Conservation (phyloP, 2,888 invertebrate genomes). For the Agrotis segetum region DNA sequence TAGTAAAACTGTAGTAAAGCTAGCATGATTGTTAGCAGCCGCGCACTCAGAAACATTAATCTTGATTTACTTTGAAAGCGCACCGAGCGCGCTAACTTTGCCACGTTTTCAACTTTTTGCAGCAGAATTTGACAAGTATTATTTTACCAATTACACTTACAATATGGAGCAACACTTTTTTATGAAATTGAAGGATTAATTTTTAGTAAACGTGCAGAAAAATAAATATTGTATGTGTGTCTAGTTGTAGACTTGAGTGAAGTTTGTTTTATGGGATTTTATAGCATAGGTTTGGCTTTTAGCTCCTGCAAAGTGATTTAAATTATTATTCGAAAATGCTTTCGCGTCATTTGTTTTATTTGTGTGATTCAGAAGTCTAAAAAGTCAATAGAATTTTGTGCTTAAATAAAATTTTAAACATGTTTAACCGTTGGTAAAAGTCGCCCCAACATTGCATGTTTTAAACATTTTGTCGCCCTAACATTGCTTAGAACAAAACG, state of each 20-base stretch:
- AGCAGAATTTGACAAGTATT: constrained; percentile 11
- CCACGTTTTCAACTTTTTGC: constrained; percentile 19
- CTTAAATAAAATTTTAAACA: no score
- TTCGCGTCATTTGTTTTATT: no score
- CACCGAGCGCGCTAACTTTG: constrained; percentile 5
- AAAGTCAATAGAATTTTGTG: no score
- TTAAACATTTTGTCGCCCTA: no score
- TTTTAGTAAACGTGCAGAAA: neutral
- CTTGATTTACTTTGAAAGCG: constrained; percentile 52
- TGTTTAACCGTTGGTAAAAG: no score
- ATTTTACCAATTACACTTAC: constrained; percentile 24
- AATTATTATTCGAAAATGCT: no score
- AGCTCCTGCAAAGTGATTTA: no score
- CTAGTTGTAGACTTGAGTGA: neutral
- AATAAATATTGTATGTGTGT: no score
- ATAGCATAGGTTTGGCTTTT: no score
- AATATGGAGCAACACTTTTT: constrained; percentile 5
- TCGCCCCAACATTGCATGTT: no score
- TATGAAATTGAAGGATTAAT: neutral
- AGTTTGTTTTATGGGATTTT: neutral
- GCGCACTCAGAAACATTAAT: constrained; percentile 47
- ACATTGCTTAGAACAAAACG: no score
- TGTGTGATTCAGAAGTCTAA: no score
- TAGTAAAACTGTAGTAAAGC: constrained; percentile 26
- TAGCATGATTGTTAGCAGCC: constrained; percentile 33